Evolutionary conservation across 2,888 invertebrate genomes (phyloP), one percentile per base, ranked within the genome.

Genomic region (Melinaea menophilus): DNA sequence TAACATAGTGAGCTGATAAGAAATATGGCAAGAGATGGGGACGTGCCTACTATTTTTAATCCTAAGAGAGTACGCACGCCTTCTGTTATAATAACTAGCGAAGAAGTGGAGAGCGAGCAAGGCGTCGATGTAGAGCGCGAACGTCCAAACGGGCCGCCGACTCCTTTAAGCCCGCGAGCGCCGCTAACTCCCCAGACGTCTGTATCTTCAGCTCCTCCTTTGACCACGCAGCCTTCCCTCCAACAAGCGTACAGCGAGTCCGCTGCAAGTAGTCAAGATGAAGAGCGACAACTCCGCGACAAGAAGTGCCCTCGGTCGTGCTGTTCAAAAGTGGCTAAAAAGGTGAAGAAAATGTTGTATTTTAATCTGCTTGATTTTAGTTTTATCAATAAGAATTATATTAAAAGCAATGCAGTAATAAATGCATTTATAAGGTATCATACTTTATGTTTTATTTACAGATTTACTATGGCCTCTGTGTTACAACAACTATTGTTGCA

Each of bases 391-490:
- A 31, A 51, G 12, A 41, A 31, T 11, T 34, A 31, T 34, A 41
- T 41, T 41, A 41, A 41, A 41, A 59, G 51, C 56, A 41, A 59
- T 51, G 48, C 55, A 48, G 59, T 63, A 59, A 63, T 61, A 46
- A 54, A 56, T 58, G 58, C 64, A 59, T 64, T 66, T 22, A 33
- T 59, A 63, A 46, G 63, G 61, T 55, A 66, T 61, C 55, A 56
- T 45, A 41, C 37, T 35, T 58, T 62, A 46, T 62, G 37, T 61
- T 58, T 68, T 67, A 55, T 68, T 92, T 91, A 59, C 90, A 97
- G 96, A 95, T 97, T 80, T 96, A 97, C 81, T 96, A 95, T 81
- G 97, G 97, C 59, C 93, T 97, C 66, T 95, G 96, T 89, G 95
- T 97, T 68, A 97, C 95, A 48, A 92, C 96, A 63, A 93, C 95